phyloP scores from a whole-genome alignment of 2,797 vertebrate species.

The Gastrophryne carolinensis region DNA sequence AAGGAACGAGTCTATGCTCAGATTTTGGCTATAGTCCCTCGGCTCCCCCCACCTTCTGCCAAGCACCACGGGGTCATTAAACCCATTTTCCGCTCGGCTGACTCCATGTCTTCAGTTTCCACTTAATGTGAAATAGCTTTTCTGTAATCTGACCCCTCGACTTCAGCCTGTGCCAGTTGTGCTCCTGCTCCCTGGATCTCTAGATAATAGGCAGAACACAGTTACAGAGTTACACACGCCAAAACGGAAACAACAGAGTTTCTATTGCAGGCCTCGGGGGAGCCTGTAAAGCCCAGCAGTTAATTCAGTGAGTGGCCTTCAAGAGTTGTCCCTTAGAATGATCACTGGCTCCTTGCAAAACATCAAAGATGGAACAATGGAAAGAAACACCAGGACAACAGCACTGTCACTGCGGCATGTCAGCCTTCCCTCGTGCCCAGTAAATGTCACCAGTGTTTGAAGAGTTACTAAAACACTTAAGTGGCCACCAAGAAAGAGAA shows the following conservation, averaged over 20 bases:
- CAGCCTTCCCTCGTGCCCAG: background rate
- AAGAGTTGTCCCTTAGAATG: slow-evolving; percentile 25
- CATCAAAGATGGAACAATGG: slow-evolving; percentile 23
- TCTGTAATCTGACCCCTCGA: slow-evolving; percentile 50
- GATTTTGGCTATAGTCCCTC: slow-evolving; percentile 48
- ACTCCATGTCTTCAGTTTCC: slow-evolving; percentile 53
- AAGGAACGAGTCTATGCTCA: slow-evolving; percentile 46
- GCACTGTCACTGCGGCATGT: background rate
- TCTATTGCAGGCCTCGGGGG: slow-evolving; percentile 46
- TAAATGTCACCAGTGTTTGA: background rate
- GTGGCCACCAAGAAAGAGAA: background rate
- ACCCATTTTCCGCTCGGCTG: slow-evolving; percentile 54
- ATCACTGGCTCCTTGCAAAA: background rate
- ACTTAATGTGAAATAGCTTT: slow-evolving; percentile 54
- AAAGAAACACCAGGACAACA: slow-evolving; percentile 5
- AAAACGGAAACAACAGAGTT: slow-evolving; percentile 50
- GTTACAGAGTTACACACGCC: slow-evolving; percentile 52
- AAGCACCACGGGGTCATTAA: slow-evolving; percentile 53
- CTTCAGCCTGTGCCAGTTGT: slow-evolving; percentile 52
- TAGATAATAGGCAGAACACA: slow-evolving; percentile 53
- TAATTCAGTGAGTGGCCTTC: slow-evolving; percentile 46
- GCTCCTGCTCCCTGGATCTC: slow-evolving; percentile 48
- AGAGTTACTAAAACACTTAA: slow-evolving; percentile 12
- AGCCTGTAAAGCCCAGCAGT: slow-evolving; percentile 46
- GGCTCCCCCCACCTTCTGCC: slow-evolving; percentile 32